Percentiles rank a stretch among this genome's conserved stretches.
Conservation (phyloP, 2,797 vertebrate genomes). For the Diplodus sargus region DNA sequence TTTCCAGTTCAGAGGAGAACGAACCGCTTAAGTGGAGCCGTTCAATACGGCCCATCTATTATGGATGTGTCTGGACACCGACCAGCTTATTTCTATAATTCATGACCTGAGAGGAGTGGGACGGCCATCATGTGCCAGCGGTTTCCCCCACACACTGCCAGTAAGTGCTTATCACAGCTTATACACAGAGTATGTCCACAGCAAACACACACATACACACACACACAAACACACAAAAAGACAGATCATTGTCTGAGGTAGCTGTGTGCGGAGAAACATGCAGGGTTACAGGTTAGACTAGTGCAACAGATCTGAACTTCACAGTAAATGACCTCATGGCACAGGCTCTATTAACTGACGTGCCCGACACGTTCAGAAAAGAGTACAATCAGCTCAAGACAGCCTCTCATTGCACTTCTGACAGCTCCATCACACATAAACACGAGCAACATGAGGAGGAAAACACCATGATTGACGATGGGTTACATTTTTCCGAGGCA, state of each 20-base stretch:
- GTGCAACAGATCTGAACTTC: conserved; percentile 51
- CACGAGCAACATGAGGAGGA: conserved; percentile 18
- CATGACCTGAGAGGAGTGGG: conserved; percentile 58
- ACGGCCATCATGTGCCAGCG: conserved; percentile 44
- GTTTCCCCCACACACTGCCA: conserved; percentile 47
- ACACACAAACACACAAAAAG: conserved; percentile 46
- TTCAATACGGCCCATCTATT: conserved; percentile 74
- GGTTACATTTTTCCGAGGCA: not conserved
- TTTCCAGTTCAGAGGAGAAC: conserved; percentile 63
- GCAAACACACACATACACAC: conserved; percentile 50
- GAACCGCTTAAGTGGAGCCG: conserved; percentile 54
- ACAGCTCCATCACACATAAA: conserved; percentile 19
- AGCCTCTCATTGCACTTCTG: conserved; percentile 7
- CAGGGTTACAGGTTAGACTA: conserved; percentile 73
- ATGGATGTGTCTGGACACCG: conserved; percentile 72
- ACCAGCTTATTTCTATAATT: conserved; percentile 77
- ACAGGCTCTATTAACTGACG: conserved; percentile 24
- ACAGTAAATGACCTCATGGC: conserved; percentile 10
- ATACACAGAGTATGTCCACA: conserved; percentile 53
- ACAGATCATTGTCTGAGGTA: conserved; percentile 61
- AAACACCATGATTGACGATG: conserved; percentile 27
- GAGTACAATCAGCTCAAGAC: conserved; percentile 16
- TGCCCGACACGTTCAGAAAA: conserved; percentile 14
- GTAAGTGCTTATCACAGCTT: conserved; percentile 66
- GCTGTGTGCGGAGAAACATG: conserved; percentile 77